These are phyloP conservation scores for Metopolophium dirhodum DNA, from an alignment of 1,140 invertebrate species.

Conservation along the genomic window DNA sequence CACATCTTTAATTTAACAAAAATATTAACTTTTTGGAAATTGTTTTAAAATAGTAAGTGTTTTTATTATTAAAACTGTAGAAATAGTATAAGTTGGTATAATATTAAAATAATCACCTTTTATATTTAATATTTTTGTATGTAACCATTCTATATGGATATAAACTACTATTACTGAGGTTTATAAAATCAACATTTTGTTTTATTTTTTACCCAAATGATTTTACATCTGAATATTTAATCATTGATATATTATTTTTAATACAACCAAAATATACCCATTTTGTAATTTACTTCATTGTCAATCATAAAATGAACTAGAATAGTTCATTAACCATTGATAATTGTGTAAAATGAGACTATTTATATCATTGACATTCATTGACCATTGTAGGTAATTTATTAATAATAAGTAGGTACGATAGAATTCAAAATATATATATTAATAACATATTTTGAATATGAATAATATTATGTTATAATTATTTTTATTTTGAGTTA, in stretches of 20 bases:
- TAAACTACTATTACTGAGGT: neutral
- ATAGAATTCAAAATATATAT: neutral
- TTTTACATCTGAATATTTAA: too few species aligned
- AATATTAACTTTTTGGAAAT: too few species aligned
- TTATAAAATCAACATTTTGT: too few species aligned
- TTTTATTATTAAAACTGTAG: too few species aligned
- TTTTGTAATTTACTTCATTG: neutral
- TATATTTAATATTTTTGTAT: neutral
- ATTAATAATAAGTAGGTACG: neutral
- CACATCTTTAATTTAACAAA: neutral
- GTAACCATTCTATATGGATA: neutral
- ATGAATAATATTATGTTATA: too few species aligned
- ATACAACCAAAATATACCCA: too few species aligned
- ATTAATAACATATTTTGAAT: neutral
- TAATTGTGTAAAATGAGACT: neutral
- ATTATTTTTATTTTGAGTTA: neutral
- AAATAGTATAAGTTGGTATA: too few species aligned
- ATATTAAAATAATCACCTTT: neutral
- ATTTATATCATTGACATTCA: neutral
- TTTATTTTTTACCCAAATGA: too few species aligned
- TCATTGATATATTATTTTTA: too few species aligned
- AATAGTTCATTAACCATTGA: neutral
- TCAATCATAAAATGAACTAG: neutral
- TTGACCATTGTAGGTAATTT: neutral
- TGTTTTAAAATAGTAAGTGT: too few species aligned